Conservation (phyloP, 2,113 vertebrate species). For the Poeciliopsis prolifica region DNA sequence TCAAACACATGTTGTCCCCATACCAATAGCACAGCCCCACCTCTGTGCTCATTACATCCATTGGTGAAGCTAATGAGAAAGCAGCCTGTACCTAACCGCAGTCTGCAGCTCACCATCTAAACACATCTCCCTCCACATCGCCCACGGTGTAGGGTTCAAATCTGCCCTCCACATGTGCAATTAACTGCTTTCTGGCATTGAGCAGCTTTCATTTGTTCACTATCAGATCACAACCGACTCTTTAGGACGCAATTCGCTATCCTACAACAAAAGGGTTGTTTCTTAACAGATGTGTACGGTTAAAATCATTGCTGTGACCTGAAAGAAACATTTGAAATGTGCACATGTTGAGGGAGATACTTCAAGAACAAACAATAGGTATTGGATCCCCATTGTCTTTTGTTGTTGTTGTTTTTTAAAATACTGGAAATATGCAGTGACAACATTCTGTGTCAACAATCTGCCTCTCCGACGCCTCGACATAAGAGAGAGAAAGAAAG, state of each 20-base stretch:
- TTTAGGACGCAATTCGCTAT: slow-evolving; percentile 32
- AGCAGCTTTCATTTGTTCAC: slow-evolving; percentile 57
- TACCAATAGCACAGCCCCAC: slow-evolving; percentile 19
- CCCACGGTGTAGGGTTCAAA: slow-evolving; percentile 73
- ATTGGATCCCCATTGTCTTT: slow-evolving; percentile 40
- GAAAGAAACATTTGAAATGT: neutral
- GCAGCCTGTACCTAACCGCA: slow-evolving; percentile 64
- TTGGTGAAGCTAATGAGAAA: slow-evolving; percentile 72
- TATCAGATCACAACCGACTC: slow-evolving; percentile 64
- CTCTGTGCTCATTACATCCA: slow-evolving; percentile 65
- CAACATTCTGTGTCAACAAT: slow-evolving; percentile 60
- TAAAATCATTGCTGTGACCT: slow-evolving; percentile 27
- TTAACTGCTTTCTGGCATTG: slow-evolving; percentile 70
- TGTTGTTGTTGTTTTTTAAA: neutral
- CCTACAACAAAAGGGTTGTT: slow-evolving; percentile 28
- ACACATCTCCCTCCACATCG: slow-evolving; percentile 71
- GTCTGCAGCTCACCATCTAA: slow-evolving; percentile 73
- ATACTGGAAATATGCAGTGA: slow-evolving; percentile 43
- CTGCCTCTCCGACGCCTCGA: slow-evolving; percentile 52
- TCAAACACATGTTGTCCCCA: slow-evolving; percentile 54
- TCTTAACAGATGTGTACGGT: slow-evolving; percentile 21
- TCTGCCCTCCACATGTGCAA: slow-evolving; percentile 79
- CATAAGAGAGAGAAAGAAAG: slow-evolving; percentile 60
- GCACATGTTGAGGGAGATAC: slow-evolving; percentile 1
- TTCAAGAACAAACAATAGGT: slow-evolving; percentile 9